Conservation (phyloP, 1,140 invertebrate species). For the Papilio aristodemus region DNA sequence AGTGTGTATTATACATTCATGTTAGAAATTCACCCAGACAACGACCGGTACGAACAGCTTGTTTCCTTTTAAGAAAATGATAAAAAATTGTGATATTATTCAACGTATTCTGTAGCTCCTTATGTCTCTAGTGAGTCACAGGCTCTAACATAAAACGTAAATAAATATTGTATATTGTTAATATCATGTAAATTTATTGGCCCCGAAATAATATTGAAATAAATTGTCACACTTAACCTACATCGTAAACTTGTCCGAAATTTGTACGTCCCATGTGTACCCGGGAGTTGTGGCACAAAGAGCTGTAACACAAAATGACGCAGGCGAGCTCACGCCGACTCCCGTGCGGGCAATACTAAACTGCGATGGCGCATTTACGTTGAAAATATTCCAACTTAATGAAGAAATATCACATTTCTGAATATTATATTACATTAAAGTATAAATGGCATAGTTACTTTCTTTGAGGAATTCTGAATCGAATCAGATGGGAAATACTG, state of each 20-base stretch:
- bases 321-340: not conserved
- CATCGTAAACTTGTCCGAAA: conserved; percentile 20
- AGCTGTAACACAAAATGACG: not conserved
- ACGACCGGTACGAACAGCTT: too few species aligned
- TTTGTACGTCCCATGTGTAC: not conserved
- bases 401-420: not conserved
- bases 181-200: conserved; percentile 6
- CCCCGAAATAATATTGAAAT: conserved; percentile 4
- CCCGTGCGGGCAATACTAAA: not conserved
- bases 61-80: not conserved
- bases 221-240: conserved; percentile 12
- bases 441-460: not conserved
- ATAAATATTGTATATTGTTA: not conserved
- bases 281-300: conserved; percentile 9
- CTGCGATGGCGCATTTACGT: not conserved
- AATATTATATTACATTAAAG: not conserved
- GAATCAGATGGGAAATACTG: too few species aligned
- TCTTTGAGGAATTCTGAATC: too few species aligned
- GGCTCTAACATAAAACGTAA: not conserved
- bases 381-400: not conserved
- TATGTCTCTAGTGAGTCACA: not conserved
- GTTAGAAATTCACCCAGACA: too few species aligned
- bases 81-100: not conserved
- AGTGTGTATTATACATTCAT: too few species aligned
- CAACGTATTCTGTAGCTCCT: not conserved